Evolutionary conservation across 1,140 invertebrate genomes (phyloP).

Genomic region (Cecropterus lyciades): DNA sequence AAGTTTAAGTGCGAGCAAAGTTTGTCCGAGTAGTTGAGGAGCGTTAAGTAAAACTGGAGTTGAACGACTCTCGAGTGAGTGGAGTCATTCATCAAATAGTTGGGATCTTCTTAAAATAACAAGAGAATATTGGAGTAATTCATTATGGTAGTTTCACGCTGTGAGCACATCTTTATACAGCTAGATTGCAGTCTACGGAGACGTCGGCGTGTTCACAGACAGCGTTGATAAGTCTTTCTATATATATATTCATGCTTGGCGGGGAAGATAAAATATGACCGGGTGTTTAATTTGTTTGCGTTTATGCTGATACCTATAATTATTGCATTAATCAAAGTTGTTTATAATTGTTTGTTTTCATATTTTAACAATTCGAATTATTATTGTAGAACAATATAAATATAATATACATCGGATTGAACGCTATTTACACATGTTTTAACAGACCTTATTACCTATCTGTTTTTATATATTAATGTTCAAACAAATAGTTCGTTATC

Average conservation of each 20-base stretch:
- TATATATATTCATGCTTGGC: neutral
- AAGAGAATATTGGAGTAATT: slow-evolving; percentile 41
- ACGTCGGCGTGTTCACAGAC: neutral
- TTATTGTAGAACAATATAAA: neutral
- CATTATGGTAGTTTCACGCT: slow-evolving; percentile 21
- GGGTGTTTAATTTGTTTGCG: slow-evolving; percentile 7
- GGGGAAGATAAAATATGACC: neutral
- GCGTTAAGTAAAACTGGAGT: slow-evolving; percentile 64
- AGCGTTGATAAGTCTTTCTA: neutral
- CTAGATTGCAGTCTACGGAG: neutral
- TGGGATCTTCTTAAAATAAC: slow-evolving; percentile 56
- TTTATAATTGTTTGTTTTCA: neutral
- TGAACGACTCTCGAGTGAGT: slow-evolving; percentile 51
- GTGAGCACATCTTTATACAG: slow-evolving; percentile 14
- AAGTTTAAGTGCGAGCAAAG: slow-evolving; percentile 63
- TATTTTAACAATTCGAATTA: neutral
- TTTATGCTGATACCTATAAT: neutral
- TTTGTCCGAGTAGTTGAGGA: slow-evolving; percentile 59
- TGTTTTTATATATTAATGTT: neutral
- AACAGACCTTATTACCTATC: neutral
- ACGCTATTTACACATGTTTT: too few species aligned
- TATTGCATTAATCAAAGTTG: slow-evolving; percentile 1
- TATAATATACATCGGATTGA: too few species aligned
- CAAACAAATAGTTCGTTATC: neutral
- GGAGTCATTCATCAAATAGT: slow-evolving; percentile 73